A percentile compares a stretch with the other conserved stretches of the same genome.
Evolutionary conservation across 2,797 vertebrate species (phyloP).

Genomic region (Rhinophrynus dorsalis): DNA sequence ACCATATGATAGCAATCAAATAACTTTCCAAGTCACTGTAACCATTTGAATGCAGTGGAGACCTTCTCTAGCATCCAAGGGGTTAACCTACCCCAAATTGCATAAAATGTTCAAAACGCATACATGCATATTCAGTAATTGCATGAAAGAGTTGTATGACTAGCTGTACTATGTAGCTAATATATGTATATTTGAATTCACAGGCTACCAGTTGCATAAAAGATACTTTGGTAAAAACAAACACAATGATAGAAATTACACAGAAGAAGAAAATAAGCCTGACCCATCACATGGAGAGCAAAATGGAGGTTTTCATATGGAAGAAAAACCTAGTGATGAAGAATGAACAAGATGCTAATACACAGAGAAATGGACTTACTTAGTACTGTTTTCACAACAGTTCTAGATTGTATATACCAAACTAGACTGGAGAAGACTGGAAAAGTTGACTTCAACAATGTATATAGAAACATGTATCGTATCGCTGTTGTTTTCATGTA

Average conservation of each 20-base stretch:
- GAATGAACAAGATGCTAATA: neutral
- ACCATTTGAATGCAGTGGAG: no score
- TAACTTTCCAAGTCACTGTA: no score
- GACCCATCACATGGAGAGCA: neutral
- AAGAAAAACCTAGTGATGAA: conserved; percentile 53
- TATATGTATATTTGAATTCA: conserved; percentile 30
- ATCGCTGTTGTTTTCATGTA: neutral
- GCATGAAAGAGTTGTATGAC: neutral
- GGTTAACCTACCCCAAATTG: no score
- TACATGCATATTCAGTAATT: no score
- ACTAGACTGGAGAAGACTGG: no score
- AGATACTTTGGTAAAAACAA: conserved; percentile 38
- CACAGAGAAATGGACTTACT: neutral
- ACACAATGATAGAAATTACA: neutral
- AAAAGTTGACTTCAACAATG: no score
- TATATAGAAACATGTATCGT: neutral
- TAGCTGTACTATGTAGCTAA: neutral
- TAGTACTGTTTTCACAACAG: neutral
- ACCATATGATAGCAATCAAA: no score
- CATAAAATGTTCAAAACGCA: no score
- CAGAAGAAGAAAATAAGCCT: conserved; percentile 45
- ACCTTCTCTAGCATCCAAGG: no score
- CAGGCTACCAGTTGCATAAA: conserved; percentile 65
- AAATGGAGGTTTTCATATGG: conserved; percentile 64
- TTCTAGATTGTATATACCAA: no score